Conservation (phyloP, 2,797 vertebrate species). For the Microhierax caerulescens region DNA sequence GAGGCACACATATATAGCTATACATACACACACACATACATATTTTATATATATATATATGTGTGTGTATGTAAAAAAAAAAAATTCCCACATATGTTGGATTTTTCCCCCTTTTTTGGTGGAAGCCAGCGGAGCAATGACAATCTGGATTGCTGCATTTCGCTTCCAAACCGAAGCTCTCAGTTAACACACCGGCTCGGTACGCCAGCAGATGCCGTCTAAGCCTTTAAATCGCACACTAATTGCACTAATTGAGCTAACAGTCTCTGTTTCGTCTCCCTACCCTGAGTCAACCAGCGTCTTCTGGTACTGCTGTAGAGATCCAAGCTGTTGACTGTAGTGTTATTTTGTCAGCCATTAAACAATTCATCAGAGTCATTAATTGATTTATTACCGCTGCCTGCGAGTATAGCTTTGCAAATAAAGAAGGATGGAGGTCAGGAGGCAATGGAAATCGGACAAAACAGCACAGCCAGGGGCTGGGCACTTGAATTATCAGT, state of each 20-base stretch:
- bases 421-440: conserved; percentile 83
- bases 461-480: conserved; percentile 61
- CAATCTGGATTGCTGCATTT: conserved; percentile 29
- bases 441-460: conserved; percentile 72
- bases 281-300: conserved; percentile 79
- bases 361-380: conserved; percentile 84
- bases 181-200: conserved; percentile 52
- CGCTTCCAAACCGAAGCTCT: conserved; percentile 36
- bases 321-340: conserved; percentile 83
- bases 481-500: conserved; percentile 38
- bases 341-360: conserved; percentile 85
- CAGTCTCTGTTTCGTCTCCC: conserved; percentile 80
- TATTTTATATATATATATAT: background rate
- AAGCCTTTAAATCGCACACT: conserved; percentile 80
- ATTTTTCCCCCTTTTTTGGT: background rate
- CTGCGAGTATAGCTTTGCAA: conserved; percentile 80
- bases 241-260: conserved; percentile 83
- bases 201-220: conserved; percentile 77
- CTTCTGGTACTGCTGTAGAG: conserved; percentile 80
- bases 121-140: background rate
- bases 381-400: conserved; percentile 85
- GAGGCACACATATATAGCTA: background rate
- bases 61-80: background rate
- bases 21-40: background rate
- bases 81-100: background rate